These are phyloP conservation scores for Apoda limacodes DNA, from an alignment of 2,888 invertebrate species.

Conservation along the genomic window DNA sequence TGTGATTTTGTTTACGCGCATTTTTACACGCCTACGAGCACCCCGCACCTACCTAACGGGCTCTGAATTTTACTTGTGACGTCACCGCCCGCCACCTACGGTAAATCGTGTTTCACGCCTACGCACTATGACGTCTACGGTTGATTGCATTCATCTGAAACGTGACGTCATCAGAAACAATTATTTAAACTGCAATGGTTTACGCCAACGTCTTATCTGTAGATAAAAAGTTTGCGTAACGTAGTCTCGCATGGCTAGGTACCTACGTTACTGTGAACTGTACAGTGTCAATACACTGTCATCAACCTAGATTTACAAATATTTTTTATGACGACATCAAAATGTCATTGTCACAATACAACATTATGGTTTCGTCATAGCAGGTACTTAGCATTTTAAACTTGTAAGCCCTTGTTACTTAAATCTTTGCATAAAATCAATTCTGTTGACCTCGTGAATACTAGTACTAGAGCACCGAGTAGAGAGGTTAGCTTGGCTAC, in stretches of 20 bases:
- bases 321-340: constrained; percentile 23
- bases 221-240: constrained; percentile 28
- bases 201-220: constrained; percentile 16
- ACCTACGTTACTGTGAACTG: constrained; percentile 17
- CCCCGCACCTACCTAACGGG: constrained; percentile 25
- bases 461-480: not conserved
- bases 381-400: too few species aligned
- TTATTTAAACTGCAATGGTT: too few species aligned
- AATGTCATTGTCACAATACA: constrained; percentile 1
- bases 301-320: constrained; percentile 38
- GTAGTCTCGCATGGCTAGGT: constrained; percentile 31
- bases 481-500: constrained; percentile 23
- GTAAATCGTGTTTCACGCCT: constrained; percentile 31
- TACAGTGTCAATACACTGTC: constrained; percentile 39
- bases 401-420: too few species aligned
- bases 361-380: constrained; percentile 10
- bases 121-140: constrained; percentile 34
- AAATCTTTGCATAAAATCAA: too few species aligned
- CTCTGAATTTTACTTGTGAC: constrained; percentile 49
- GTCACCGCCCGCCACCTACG: constrained; percentile 37
- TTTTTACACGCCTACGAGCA: constrained; percentile 27
- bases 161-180: constrained; percentile 4
- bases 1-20: constrained; percentile 44
- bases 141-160: constrained; percentile 8
- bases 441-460: too few species aligned